Evolutionary conservation across 2,797 vertebrate species (phyloP), one percentile per base, ranked within the genome.

Genomic region (Spheniscus humboldti): DNA sequence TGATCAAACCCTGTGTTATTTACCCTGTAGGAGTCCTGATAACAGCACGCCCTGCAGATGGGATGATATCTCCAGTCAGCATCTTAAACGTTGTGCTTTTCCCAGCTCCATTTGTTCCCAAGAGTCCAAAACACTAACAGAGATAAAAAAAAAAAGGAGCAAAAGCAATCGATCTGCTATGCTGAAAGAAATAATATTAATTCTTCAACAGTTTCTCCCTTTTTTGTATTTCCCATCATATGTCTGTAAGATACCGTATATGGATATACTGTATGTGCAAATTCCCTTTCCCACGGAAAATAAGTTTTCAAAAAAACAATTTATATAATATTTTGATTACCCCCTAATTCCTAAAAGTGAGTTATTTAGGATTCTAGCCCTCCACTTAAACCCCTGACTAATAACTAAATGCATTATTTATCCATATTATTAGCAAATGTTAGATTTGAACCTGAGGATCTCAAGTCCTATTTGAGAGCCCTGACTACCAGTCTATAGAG

Each of bases 11-110:
- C 31, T 64, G 25, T 37, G 27, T 37, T 76, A 96, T 95, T 97
- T 98, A 98, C 98, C 98, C 97, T 10, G 28, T 53, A 63, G 96
- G 91, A 55, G 91, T 97, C 89, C 92, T 96, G 76, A 98, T 69
- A 77, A 97, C 47, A 5, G 94, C 95, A 7, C 79, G 81, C 48
- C 98, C 98, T 9, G 94, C 90, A 18, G 97, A 98, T 18, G 96
- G 97, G 55, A 47, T 37, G 59, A 92, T 41, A 66, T 98, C 98
- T 57, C 98, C 98, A 27, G 81, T 98, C 91, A 98, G 77, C 95
- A 98, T 98, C 87, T 95, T 97, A 95, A 98, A 98, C 10, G 97
- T 97, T 33, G 97, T 98, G 62, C 96, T 98, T 96, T 98, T 98
- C 27, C 98, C 98, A 62, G 98, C 97, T 69, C 98, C 98, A 8